These are phyloP conservation scores for Anhinga anhinga DNA, from an alignment of 2,113 vertebrate species.

Conservation along the genomic window DNA sequence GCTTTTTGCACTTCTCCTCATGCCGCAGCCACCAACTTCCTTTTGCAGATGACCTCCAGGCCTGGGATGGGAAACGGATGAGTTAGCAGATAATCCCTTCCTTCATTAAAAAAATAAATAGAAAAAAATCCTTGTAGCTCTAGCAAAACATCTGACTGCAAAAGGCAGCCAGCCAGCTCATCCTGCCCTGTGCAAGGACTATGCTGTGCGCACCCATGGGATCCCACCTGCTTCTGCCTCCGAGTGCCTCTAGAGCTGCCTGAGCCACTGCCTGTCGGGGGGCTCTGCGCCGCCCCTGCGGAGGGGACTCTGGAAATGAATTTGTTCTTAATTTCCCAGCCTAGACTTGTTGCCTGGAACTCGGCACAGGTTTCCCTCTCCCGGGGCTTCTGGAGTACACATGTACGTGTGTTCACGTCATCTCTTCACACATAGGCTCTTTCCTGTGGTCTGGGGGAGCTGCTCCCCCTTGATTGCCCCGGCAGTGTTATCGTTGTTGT, in stretches of 20 bases:
- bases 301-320: not conserved
- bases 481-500: not conserved
- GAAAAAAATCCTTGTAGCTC: not conserved
- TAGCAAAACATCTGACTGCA: not conserved
- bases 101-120: not conserved
- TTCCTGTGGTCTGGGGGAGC: not conserved
- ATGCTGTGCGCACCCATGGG: not conserved
- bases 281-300: rapidly evolving
- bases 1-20: not conserved
- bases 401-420: rapidly evolving
- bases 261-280: rapidly evolving
- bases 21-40: not conserved
- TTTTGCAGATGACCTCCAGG: not conserved
- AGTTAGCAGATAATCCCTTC: not conserved
- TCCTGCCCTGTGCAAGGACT: rapidly evolving
- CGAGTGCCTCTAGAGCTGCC: not conserved
- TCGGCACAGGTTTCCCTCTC: not conserved
- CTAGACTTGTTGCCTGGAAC: not conserved
- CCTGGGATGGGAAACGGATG: not conserved
- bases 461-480: not conserved
- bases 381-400: rapidly evolving
- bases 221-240: not conserved
- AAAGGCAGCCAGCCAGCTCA: not conserved
- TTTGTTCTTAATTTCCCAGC: not conserved
- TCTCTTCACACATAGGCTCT: not conserved